Percentiles rank a stretch among this genome's conserved stretches.
Conservation (phyloP, 2,113 vertebrate species). For the mouse (Mus musculus) region DNA sequence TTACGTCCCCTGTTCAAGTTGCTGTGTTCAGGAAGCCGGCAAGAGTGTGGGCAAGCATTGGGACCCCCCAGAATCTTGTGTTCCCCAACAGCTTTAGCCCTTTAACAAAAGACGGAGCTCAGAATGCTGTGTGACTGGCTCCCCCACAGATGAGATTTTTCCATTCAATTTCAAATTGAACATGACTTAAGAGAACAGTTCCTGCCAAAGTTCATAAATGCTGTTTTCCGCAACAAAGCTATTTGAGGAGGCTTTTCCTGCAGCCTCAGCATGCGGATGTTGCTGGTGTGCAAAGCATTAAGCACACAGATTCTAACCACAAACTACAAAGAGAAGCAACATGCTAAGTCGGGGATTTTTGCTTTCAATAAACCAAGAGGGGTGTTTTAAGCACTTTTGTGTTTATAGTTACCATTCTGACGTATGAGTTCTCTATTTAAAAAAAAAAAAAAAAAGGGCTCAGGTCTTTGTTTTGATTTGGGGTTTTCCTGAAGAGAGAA, state of each 20-base stretch:
- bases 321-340: constrained; percentile 26
- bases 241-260: constrained; percentile 49
- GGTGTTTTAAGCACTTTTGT: neutral
- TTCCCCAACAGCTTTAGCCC: neutral
- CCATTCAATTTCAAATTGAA: constrained; percentile 67
- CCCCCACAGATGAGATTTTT: constrained; percentile 26
- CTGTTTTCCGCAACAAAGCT: constrained; percentile 42
- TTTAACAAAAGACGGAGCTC: neutral
- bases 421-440: neutral
- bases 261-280: neutral
- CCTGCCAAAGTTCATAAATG: constrained; percentile 56
- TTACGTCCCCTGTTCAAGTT: neutral
- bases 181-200: neutral
- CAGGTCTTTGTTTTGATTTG: neutral
- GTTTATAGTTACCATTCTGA: neutral
- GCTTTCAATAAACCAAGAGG: constrained; percentile 32
- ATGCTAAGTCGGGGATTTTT: neutral
- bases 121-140: neutral
- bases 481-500: neutral
- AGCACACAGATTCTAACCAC: constrained; percentile 29
- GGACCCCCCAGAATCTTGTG: neutral
- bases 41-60: neutral
- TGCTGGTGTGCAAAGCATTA: constrained; percentile 16
- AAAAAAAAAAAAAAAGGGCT: neutral
- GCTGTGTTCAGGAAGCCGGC: no score